Conservation (phyloP, 2,797 vertebrate genomes). For the Cynopterus sphinx region DNA sequence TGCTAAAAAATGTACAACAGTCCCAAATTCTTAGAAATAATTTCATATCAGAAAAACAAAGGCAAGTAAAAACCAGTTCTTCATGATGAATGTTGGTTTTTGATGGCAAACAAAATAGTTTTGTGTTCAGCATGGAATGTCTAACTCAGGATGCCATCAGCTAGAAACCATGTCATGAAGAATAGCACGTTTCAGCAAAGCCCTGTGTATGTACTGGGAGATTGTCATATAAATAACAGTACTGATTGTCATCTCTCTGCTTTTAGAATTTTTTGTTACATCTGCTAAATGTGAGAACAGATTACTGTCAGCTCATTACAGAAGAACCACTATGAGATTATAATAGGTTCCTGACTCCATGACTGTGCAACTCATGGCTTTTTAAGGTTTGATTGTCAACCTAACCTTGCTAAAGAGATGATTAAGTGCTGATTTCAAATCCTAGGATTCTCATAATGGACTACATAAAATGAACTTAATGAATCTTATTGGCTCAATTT, state of each 20-base stretch:
- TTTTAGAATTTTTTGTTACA: constrained; percentile 7
- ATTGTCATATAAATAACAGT: neutral
- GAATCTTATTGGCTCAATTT: neutral
- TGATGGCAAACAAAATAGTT: neutral
- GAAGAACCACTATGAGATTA: neutral
- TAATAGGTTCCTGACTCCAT: neutral
- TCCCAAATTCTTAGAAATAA: neutral
- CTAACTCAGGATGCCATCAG: neutral
- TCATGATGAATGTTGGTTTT: neutral
- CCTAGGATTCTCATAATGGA: neutral
- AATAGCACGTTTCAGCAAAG: neutral
- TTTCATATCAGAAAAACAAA: neutral
- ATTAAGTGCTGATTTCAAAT: constrained; percentile 32
- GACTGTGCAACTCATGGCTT: neutral
- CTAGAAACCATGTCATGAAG: neutral
- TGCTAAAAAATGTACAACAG: neutral
- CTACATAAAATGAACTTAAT: constrained; percentile 9
- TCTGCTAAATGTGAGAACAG: constrained; percentile 27
- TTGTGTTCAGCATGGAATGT: constrained; percentile 5
- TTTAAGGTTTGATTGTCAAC: constrained; percentile 26
- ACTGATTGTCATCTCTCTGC: neutral
- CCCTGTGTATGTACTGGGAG: neutral
- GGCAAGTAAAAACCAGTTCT: neutral
- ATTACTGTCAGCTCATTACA: constrained; percentile 36
- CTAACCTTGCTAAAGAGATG: constrained; percentile 10